Evolutionary conservation across 92 coral and sea anemone species (phyloP).

Genomic region (Parazoanthus swiftii): DNA sequence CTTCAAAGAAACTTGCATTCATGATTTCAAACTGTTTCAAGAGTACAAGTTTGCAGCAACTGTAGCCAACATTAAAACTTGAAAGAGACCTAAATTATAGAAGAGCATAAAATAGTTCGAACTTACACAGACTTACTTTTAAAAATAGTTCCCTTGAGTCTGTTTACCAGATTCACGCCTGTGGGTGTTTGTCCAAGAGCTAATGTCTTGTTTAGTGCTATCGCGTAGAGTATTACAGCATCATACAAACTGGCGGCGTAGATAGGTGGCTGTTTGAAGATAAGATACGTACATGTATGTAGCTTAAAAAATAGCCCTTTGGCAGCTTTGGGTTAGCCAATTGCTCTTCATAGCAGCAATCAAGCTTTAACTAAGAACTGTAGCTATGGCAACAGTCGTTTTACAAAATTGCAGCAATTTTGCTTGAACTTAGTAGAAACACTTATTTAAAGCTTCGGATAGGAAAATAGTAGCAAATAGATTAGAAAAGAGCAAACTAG

Average conservation of each 20-base stretch:
- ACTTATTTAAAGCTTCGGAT: no score
- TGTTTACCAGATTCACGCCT: slow-evolving; percentile 34
- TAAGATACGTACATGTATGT: neutral
- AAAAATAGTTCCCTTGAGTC: slow-evolving; percentile 47
- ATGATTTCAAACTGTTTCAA: no score
- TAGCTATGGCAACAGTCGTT: no score
- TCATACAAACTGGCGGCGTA: slow-evolving; percentile 50
- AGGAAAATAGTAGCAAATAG: no score
- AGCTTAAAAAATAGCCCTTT: no score
- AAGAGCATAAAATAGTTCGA: neutral
- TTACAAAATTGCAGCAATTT: no score
- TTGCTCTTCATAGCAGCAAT: no score
- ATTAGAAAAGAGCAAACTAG: no score
- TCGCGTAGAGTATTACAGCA: slow-evolving; percentile 49
- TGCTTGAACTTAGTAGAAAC: no score
- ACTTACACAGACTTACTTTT: slow-evolving; percentile 41
- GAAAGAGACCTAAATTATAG: neutral
- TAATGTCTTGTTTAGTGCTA: slow-evolving; percentile 49
- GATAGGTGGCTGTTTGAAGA: slow-evolving; percentile 38
- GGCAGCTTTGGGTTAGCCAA: no score
- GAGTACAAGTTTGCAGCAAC: neutral
- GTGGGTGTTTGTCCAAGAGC: slow-evolving; percentile 32
- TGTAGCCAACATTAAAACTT: neutral
- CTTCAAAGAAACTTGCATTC: no score
- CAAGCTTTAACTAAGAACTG: no score